phyloP scores from a whole-genome alignment of 2,797 vertebrate species.

The Alfaro cultratus region DNA sequence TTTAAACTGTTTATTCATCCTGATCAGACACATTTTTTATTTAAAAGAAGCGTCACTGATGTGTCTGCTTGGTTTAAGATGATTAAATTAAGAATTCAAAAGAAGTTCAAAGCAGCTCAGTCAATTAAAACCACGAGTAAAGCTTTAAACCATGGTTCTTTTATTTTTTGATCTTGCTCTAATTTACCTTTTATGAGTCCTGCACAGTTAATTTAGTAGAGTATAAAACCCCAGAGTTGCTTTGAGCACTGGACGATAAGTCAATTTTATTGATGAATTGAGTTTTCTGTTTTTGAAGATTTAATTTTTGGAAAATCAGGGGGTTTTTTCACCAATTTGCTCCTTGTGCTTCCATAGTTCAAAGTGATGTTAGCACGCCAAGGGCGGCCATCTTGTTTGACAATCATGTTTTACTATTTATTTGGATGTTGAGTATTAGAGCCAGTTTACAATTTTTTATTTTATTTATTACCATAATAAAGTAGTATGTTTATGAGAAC shows the following conservation, averaged over 20 bases:
- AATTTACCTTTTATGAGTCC: conserved; percentile 14
- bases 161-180: conserved; percentile 25
- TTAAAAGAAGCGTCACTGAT: conserved; percentile 21
- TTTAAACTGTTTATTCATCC: not conserved
- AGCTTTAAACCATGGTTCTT: conserved; percentile 6
- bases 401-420: too few relatives aligned
- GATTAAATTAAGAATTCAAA: conserved; percentile 33
- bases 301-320: too few relatives aligned
- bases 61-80: conserved; percentile 49
- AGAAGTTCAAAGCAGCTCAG: conserved; percentile 36
- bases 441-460: too few relatives aligned
- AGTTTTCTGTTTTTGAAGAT: too few relatives aligned
- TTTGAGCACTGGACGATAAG: not conserved
- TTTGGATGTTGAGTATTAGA: too few relatives aligned
- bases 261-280: too few relatives aligned
- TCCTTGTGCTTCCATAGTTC: too few relatives aligned
- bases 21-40: not conserved
- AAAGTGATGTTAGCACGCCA: too few relatives aligned
- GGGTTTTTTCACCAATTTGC: too few relatives aligned
- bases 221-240: conserved; percentile 10
- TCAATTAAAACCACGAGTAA: conserved; percentile 23
- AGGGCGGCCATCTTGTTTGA: too few relatives aligned
- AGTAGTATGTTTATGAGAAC: too few relatives aligned
- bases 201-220: conserved; percentile 19
- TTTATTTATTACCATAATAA: too few relatives aligned